A percentile compares a stretch with the other conserved stretches of the same genome.
These are phyloP conservation scores for Tympanuchus pallidicinctus DNA, from an alignment of 2,113 vertebrate species.

Conservation along the genomic window DNA sequence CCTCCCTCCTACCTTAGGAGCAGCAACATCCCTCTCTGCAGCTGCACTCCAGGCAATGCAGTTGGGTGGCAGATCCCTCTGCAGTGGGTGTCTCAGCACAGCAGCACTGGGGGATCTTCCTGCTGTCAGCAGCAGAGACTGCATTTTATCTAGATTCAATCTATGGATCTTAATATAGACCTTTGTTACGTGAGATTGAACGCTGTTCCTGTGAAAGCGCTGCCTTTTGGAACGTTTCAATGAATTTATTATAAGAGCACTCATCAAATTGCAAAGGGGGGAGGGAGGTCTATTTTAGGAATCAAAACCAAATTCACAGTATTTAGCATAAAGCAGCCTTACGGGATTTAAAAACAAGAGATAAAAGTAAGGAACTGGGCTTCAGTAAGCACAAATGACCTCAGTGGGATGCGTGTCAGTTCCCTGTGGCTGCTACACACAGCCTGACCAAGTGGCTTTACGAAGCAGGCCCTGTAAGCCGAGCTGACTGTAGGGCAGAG, in stretches of 20 bases:
- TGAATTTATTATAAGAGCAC: conserved; percentile 58
- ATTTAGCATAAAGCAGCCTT: conserved; percentile 6
- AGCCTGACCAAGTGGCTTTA: not conserved
- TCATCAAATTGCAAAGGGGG: not conserved
- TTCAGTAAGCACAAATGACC: not conserved
- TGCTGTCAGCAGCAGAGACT: conserved; percentile 46
- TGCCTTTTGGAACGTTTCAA: conserved; percentile 63
- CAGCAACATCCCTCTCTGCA: not conserved
- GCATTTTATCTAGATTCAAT: conserved; percentile 58
- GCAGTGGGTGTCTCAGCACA: not conserved
- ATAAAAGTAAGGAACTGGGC: not conserved
- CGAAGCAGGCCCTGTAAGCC: not conserved
- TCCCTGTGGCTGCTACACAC: not conserved
- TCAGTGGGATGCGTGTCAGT: not conserved
- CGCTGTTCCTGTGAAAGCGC: conserved; percentile 56
- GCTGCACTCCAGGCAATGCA: not conserved
- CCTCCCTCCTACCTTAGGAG: not conserved
- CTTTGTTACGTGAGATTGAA: conserved; percentile 51
- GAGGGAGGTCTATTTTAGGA: conserved; percentile 49
- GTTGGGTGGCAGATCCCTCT: not conserved
- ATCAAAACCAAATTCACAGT: conserved; percentile 39
- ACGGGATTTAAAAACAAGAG: not conserved
- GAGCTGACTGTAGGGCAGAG: not conserved
- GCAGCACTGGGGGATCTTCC: not conserved
- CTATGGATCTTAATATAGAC: conserved; percentile 69